phyloP scores from a whole-genome alignment of 2,888 invertebrate genomes.

The Maniola hyperantus region DNA sequence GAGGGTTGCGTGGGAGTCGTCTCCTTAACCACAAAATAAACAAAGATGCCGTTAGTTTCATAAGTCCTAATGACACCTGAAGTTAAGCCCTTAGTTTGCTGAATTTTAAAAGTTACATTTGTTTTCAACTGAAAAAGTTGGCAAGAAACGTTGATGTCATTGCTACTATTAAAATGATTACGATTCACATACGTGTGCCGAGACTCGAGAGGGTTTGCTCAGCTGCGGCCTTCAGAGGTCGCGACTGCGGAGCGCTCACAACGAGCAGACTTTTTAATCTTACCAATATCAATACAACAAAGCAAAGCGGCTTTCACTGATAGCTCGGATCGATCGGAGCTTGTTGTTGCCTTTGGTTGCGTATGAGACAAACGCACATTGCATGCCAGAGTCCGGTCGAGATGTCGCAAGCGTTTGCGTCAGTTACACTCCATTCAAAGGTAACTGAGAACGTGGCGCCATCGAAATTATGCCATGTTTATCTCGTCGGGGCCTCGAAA shows the following conservation, averaged over 20 bases:
- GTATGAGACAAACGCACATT: constrained; percentile 53
- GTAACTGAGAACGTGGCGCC: constrained; percentile 58
- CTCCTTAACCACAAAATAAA: constrained; percentile 31
- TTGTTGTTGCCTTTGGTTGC: constrained; percentile 40
- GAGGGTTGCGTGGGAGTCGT: constrained; percentile 24
- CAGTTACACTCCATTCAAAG: constrained; percentile 64
- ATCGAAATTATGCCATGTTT: constrained; percentile 43
- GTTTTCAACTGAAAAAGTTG: constrained; percentile 22
- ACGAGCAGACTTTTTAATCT: constrained; percentile 46
- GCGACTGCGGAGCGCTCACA: constrained; percentile 58
- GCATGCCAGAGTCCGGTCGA: constrained; percentile 61
- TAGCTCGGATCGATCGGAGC: constrained; percentile 35
- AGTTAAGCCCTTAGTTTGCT: constrained; percentile 14
- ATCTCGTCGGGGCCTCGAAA: constrained; percentile 15
- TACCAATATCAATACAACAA: constrained; percentile 32
- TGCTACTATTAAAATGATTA: constrained; percentile 59
- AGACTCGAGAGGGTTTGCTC: constrained; percentile 57
- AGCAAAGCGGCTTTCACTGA: constrained; percentile 45
- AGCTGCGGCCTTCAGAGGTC: constrained; percentile 78
- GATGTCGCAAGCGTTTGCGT: constrained; percentile 72
- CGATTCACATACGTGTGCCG: constrained; percentile 50
- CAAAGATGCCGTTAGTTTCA: constrained; percentile 27
- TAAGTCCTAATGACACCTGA: constrained; percentile 17
- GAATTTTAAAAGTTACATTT: constrained; percentile 9
- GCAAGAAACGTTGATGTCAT: constrained; percentile 62